A percentile compares a stretch with the other conserved stretches of the same genome.
Conservation (phyloP, 2,888 invertebrate species). For the Callinectes sapidus region DNA sequence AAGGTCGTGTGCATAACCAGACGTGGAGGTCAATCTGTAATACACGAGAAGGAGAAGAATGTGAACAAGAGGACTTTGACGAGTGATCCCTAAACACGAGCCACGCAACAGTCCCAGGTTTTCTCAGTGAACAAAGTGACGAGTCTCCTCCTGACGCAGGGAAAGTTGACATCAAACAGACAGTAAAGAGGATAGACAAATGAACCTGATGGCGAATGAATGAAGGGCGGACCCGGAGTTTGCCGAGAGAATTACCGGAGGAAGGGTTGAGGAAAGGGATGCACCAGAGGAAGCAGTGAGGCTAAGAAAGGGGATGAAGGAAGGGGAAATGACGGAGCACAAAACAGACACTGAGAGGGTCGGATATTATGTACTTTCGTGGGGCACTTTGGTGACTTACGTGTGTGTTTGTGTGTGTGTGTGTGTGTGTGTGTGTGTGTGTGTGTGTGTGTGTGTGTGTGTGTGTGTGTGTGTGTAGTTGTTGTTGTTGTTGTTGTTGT, state of each 20-base stretch:
- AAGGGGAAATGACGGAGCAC: background rate
- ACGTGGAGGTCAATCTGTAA: conserved; percentile 20
- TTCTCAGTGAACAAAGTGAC: conserved; percentile 27
- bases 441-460: background rate
- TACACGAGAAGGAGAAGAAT: background rate
- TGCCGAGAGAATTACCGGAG: conserved; percentile 21
- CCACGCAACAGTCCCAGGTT: background rate
- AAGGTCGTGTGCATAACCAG: background rate
- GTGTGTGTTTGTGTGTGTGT: conserved; percentile 24
- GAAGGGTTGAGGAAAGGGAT: conserved; percentile 14
- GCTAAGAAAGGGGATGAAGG: conserved; percentile 9
- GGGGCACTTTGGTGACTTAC: background rate
- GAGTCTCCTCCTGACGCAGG: conserved; percentile 24
- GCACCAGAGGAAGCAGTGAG: background rate
- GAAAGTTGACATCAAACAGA: conserved; percentile 36
- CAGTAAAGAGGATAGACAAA: conserved; percentile 37
- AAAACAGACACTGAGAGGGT: background rate
- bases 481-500: background rate
- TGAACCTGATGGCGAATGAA: conserved; percentile 35
- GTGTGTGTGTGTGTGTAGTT: background rate
- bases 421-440: conserved; percentile 37
- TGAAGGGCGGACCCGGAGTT: conserved; percentile 30
- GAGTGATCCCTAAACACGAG: conserved; percentile 7
- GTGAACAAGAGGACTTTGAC: background rate
- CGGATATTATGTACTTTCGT: background rate